phyloP scores from a whole-genome alignment of 2,888 invertebrate species.

The Gerris lacustris region DNA sequence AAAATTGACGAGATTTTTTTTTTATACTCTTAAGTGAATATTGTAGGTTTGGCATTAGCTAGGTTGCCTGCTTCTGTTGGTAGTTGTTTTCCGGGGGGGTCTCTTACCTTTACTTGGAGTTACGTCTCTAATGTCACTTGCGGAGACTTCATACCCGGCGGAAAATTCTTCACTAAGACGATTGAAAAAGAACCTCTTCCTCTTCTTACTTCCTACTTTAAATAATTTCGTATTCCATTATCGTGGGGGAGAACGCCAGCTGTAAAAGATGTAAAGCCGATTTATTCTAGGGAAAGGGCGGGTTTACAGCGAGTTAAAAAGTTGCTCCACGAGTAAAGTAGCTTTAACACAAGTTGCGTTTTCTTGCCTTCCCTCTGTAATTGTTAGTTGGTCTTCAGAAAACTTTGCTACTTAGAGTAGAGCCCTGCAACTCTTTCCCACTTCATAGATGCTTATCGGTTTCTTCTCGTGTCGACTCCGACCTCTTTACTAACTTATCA shows the following conservation, averaged over 20 bases:
- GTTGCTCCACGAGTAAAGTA: slow-evolving; percentile 15
- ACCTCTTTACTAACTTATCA: slow-evolving; percentile 3
- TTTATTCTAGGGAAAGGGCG: slow-evolving; percentile 4
- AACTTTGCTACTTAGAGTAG: not conserved
- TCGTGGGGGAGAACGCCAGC: not conserved
- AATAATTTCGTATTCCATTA: slow-evolving; percentile 26
- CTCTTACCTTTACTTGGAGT: too few species aligned
- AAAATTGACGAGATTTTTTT: too few species aligned
- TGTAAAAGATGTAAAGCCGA: slow-evolving; percentile 13
- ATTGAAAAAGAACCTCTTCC: not conserved
- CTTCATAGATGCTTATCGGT: slow-evolving; percentile 5
- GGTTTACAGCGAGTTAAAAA: slow-evolving; percentile 18
- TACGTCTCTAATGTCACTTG: too few species aligned
- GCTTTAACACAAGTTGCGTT: slow-evolving; percentile 4
- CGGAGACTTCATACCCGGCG: too few species aligned
- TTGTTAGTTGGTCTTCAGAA: slow-evolving; percentile 1
- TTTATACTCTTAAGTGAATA: too few species aligned
- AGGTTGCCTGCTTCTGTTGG: too few species aligned
- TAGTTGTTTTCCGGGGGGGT: too few species aligned
- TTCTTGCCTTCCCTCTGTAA: slow-evolving; percentile 2
- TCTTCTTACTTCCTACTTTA: slow-evolving; percentile 17
- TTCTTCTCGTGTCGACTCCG: not conserved
- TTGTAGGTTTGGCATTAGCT: too few species aligned
- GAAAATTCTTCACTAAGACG: not conserved
- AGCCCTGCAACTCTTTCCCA: not conserved